Base-by-base conservation (phyloP, 2,888 invertebrate species). In the Ectemnius continuus region DNA sequence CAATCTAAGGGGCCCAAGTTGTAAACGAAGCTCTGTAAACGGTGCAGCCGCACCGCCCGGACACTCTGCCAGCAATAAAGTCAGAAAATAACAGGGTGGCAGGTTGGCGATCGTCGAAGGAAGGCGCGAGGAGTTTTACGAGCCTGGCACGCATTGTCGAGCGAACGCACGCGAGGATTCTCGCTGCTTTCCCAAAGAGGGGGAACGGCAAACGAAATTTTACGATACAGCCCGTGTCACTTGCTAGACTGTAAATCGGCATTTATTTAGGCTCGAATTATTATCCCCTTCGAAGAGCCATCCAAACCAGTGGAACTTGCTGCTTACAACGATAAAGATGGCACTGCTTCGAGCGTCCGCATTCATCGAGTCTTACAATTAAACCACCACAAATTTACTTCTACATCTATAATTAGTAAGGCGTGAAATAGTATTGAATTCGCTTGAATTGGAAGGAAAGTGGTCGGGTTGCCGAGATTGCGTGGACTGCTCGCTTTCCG, bases 101-200 rank as follows among this genome's bases (percentile, higher is more conserved):
- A 81, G 70, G 74, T 76, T 82, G 16, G 52, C 72, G 78, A 81
- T 84, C 75, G 84, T 84, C 79, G 84, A 86, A 86, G 82, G 82
- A 85, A 86, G 86, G 84, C 85, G 84, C 76, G 83, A 84, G 81
- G 86, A 36, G 36, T 36, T 88, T 88, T 88, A 88, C 82, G 88
- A 87, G 81, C 70, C 70, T 47, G 75, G 76, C 80, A 71, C 73
- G 76, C 79, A 81, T 80, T 83, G 81, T 81, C 36, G 76, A 52
- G 52, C 52, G 52, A 36, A 36, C 81, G 64, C 52, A 65, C 74
- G 72, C 68, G 61, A 56, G 45, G 61, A 68, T 61, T 73, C 79
- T 66, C 59, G 4, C 36, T 36, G 8, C 36, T 36, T 11, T 36
- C 36, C 36, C 36, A 36, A 36, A 36, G 36, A 36, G 36, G 36